Conservation (phyloP, 2,797 vertebrate genomes). For the Acrocephalus scirpaceus region DNA sequence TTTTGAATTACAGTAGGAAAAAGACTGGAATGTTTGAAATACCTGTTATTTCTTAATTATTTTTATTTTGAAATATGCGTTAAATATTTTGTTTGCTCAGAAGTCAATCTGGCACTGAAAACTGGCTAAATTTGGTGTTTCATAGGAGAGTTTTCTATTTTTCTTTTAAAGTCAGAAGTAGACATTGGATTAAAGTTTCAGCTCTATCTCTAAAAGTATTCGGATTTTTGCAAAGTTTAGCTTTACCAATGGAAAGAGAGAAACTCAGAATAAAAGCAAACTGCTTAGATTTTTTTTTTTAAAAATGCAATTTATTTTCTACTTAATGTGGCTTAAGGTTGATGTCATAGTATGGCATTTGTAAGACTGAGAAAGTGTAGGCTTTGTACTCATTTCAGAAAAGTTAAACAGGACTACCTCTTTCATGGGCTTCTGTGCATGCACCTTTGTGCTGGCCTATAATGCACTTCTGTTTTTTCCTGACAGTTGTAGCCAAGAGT, state of each 20-base stretch:
- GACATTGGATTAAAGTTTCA: not conserved
- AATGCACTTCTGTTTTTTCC: not conserved
- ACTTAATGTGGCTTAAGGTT: not conserved
- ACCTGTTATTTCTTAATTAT: not conserved
- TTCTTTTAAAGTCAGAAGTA: not conserved
- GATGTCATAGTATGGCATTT: not conserved
- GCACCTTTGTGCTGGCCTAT: not conserved
- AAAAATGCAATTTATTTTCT: not conserved
- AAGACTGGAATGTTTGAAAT: not conserved
- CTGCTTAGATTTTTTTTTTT: not conserved
- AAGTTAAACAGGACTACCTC: not conserved
- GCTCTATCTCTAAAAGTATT: not conserved
- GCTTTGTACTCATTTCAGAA: not conserved
- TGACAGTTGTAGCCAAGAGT: not conserved
- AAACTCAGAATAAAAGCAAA: not conserved
- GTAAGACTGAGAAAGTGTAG: not conserved
- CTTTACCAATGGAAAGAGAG: not conserved
- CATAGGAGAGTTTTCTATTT: not conserved
- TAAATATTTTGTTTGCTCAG: not conserved
- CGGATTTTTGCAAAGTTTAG: not conserved
- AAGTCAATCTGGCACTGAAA: not conserved
- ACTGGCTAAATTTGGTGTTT: not conserved
- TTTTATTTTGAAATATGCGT: not conserved
- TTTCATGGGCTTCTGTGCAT: rapidly evolving
- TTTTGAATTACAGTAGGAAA: not conserved